These are phyloP conservation scores for Pholis gunnellus DNA, from an alignment of 2,113 vertebrate species.

Conservation along the genomic window DNA sequence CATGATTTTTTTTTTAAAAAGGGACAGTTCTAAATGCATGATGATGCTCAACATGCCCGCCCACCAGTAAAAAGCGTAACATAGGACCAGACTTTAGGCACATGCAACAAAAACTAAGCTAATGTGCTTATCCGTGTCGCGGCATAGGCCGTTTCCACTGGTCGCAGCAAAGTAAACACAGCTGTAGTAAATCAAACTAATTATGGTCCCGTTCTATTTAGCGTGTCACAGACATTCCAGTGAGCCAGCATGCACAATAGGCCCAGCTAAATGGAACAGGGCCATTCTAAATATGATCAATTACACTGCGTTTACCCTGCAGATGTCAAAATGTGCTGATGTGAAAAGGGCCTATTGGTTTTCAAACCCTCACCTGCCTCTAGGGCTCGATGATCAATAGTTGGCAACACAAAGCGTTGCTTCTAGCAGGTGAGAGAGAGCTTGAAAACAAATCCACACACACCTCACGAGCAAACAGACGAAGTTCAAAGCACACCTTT, in stretches of 20 bases:
- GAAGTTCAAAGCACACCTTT: constrained; percentile 48
- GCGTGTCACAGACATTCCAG: not conserved
- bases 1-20: constrained; percentile 19
- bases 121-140: constrained; percentile 19
- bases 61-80: not conserved
- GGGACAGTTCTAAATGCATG: not conserved
- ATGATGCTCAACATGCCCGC: constrained; percentile 36
- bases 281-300: not conserved
- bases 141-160: not conserved
- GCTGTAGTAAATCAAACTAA: not conserved
- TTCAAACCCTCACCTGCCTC: constrained; percentile 62
- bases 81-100: constrained; percentile 5
- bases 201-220: not conserved
- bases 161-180: not conserved
- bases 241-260: not conserved
- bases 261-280: not conserved
- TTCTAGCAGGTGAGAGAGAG: constrained; percentile 49
- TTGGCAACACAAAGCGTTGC: not conserved
- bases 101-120: constrained; percentile 56
- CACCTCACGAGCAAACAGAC: constrained; percentile 18
- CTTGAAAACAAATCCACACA: constrained; percentile 51
- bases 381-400: not conserved
- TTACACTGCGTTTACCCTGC: not conserved
- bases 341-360: constrained; percentile 33
- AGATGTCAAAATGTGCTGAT: not conserved